Percentiles rank a stretch among this genome's conserved stretches.
phyloP scores from a whole-genome alignment of 92 coral and sea anemone species.

The Chrysogorgia sp. region DNA sequence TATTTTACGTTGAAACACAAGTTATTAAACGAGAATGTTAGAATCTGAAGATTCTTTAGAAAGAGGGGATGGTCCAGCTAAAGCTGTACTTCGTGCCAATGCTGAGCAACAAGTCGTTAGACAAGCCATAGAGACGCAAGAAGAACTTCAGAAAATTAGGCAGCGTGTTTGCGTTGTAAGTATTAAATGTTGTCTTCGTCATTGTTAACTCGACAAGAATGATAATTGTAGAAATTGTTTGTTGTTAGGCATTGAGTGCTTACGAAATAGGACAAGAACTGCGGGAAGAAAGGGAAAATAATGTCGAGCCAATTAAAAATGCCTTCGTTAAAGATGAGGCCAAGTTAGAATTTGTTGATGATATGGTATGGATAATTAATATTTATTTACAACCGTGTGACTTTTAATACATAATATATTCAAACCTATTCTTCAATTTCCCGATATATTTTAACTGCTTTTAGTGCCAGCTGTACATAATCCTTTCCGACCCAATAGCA shows the following conservation, averaged over 20 bases:
- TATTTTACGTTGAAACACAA: no score
- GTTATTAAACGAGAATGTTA: no score
- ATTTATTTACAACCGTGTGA: constrained; percentile 1
- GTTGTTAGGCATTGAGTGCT: constrained; percentile 81
- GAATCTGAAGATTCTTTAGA: constrained; percentile 57
- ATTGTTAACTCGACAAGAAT: not conserved
- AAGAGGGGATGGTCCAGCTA: constrained; percentile 91
- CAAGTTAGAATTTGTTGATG: constrained; percentile 91
- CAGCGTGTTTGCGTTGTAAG: constrained; percentile 87
- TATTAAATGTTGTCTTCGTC: not conserved
- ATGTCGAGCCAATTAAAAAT: constrained; percentile 81
- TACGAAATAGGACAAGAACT: constrained; percentile 90
- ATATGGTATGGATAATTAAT: constrained; percentile 67
- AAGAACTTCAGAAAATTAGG: constrained; percentile 74
- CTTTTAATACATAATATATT: not conserved
- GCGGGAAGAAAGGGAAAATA: constrained; percentile 60
- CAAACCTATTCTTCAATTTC: not conserved
- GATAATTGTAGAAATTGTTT: not conserved
- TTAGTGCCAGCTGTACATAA: constrained; percentile 80
- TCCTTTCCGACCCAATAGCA: constrained; percentile 90
- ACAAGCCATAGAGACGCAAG: constrained; percentile 82
- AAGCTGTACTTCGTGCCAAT: constrained; percentile 80
- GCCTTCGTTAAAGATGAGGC: constrained; percentile 88
- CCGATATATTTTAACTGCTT: not conserved
- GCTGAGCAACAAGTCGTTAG: constrained; percentile 76